Percentiles rank a stretch among this genome's conserved stretches.
phyloP scores from a whole-genome alignment of 1,140 invertebrate genomes.

The Cephus cinctus region DNA sequence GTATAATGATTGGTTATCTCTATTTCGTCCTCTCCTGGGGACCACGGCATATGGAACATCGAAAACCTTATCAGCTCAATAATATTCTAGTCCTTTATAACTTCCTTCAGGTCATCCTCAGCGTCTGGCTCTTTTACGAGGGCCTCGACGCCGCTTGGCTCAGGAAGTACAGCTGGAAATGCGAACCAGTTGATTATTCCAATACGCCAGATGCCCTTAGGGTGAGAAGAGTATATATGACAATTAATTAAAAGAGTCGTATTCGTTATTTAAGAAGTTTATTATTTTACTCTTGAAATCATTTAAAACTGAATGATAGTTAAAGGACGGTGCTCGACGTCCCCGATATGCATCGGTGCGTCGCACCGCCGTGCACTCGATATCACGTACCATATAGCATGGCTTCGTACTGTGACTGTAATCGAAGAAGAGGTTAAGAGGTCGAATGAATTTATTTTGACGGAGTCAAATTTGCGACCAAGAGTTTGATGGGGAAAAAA shows the following conservation, averaged over 20 bases:
- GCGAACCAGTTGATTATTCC: slow-evolving; percentile 80
- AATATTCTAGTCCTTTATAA: slow-evolving; percentile 80
- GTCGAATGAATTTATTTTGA: too few relatives aligned
- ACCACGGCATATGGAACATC: slow-evolving; percentile 75
- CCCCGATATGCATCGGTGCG: too few relatives aligned
- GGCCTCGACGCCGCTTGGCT: slow-evolving; percentile 64
- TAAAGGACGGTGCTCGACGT: too few relatives aligned
- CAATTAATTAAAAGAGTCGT: too few relatives aligned
- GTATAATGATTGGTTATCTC: slow-evolving; percentile 68
- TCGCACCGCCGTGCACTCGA: too few relatives aligned
- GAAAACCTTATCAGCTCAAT: slow-evolving; percentile 77
- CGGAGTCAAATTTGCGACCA: too few relatives aligned
- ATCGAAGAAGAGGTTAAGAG: too few relatives aligned
- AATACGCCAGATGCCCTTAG: slow-evolving; percentile 69
- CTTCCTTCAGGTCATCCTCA: slow-evolving; percentile 74
- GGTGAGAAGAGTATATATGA: slow-evolving; percentile 51
- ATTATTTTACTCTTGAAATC: slow-evolving; percentile 2
- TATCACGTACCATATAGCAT: too few relatives aligned
- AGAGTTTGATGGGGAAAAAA: too few relatives aligned
- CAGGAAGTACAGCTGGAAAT: slow-evolving; percentile 76
- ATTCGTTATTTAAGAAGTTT: slow-evolving; percentile 3
- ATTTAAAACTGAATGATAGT: too few relatives aligned
- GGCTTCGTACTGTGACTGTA: too few relatives aligned
- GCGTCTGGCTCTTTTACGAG: slow-evolving; percentile 74
- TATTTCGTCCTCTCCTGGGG: slow-evolving; percentile 75